Conservation (phyloP, 2,113 vertebrate species). For the Crotalus tigris region DNA sequence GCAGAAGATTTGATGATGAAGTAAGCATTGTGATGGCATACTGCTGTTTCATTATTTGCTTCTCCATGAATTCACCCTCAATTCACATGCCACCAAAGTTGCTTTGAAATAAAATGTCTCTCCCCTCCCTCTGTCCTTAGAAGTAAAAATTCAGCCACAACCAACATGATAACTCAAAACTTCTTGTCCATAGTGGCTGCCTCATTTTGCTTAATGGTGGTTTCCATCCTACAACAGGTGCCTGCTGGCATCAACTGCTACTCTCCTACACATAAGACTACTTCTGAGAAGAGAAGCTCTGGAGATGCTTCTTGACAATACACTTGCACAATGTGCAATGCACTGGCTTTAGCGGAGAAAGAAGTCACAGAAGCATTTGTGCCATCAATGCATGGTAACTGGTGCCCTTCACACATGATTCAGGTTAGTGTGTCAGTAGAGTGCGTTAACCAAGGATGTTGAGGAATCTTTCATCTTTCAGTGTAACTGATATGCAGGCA, state of each 20-base stretch:
- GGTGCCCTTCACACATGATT: background rate
- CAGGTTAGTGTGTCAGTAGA: background rate
- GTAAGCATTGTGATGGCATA: background rate
- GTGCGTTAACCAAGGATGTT: background rate
- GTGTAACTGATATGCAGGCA: background rate
- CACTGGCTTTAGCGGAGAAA: too few species aligned
- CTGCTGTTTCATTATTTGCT: background rate
- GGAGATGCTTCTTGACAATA: background rate
- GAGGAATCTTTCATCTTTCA: background rate
- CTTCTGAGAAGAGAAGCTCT: background rate
- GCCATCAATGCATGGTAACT: background rate
- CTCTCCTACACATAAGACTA: background rate
- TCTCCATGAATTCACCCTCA: background rate
- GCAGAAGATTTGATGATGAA: background rate
- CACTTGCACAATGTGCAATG: background rate
- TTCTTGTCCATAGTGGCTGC: background rate
- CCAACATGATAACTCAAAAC: background rate
- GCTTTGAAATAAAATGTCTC: background rate
- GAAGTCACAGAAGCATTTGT: background rate
- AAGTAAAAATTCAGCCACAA: background rate
- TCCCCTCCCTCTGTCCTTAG: background rate
- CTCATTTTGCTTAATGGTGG: background rate
- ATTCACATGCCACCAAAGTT: background rate
- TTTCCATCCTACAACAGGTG: background rate
- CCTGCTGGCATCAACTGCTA: background rate